phyloP scores from a whole-genome alignment of 1,140 invertebrate genomes.

The Anastrepha obliqua region DNA sequence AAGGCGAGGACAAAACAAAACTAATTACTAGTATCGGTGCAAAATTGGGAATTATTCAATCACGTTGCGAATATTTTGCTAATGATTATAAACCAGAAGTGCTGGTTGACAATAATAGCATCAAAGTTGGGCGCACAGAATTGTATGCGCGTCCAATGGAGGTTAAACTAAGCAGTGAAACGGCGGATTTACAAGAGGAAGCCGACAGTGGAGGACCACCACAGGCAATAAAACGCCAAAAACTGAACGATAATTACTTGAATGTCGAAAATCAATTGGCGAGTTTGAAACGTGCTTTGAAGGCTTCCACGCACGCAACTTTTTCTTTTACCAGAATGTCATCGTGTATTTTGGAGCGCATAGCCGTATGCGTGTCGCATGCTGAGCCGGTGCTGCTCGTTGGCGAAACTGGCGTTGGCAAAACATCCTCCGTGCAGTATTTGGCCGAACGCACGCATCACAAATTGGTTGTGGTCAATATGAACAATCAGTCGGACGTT shows the following conservation, averaged over 20 bases:
- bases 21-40: slow-evolving; percentile 85
- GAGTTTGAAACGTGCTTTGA: not conserved
- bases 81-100: slow-evolving; percentile 87
- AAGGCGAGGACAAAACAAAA: slow-evolving; percentile 79
- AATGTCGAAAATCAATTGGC: slow-evolving; percentile 52
- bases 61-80: slow-evolving; percentile 88
- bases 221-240: slow-evolving; percentile 63
- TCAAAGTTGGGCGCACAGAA: slow-evolving; percentile 78
- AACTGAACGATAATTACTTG: slow-evolving; percentile 57
- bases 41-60: slow-evolving; percentile 88
- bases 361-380: slow-evolving; percentile 86
- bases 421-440: slow-evolving; percentile 97
- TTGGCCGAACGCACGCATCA: slow-evolving; percentile 89
- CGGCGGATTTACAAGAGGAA: not conserved
- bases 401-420: slow-evolving; percentile 98
- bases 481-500: slow-evolving; percentile 99
- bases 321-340: slow-evolving; percentile 90
- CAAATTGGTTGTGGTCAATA: slow-evolving; percentile 96
- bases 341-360: slow-evolving; percentile 88
- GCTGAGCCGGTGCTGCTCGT: slow-evolving; percentile 95
- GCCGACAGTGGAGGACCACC: slow-evolving; percentile 11
- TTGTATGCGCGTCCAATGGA: slow-evolving; percentile 70
- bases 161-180: slow-evolving; percentile 55
- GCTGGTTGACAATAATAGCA: slow-evolving; percentile 68
- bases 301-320: slow-evolving; percentile 71